phyloP scores from a whole-genome alignment of 1,140 invertebrate genomes.

The Prorops nasuta region DNA sequence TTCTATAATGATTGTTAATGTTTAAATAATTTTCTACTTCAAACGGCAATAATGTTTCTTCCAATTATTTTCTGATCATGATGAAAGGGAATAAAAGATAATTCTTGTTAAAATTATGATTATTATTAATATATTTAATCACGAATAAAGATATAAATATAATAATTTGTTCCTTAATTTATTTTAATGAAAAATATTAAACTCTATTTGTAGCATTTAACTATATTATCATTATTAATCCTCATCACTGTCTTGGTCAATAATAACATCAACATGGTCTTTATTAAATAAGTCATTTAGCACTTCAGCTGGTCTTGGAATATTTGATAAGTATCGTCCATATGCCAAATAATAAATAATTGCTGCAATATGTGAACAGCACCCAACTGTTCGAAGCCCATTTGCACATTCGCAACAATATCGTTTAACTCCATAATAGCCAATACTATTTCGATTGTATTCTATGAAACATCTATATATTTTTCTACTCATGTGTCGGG shows the following conservation, averaged over 20 bases:
- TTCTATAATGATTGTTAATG: too few relatives aligned
- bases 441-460: slow-evolving; percentile 10
- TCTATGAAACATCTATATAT: slow-evolving; percentile 13
- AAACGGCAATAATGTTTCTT: too few relatives aligned
- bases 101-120: too few relatives aligned
- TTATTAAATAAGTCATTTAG: not conserved
- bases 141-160: too few relatives aligned
- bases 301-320: not conserved
- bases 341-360: not conserved
- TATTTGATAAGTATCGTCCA: not conserved
- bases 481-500: slow-evolving; percentile 13
- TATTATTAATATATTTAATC: too few relatives aligned
- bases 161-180: too few relatives aligned
- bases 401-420: slow-evolving; percentile 16
- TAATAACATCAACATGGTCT: not conserved
- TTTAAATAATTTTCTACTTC: too few relatives aligned
- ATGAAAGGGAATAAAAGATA: too few relatives aligned
- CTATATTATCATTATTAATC: too few relatives aligned
- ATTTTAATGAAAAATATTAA: too few relatives aligned
- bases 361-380: slow-evolving; percentile 4
- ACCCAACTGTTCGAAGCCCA: slow-evolving; percentile 11
- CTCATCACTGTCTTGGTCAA: not conserved
- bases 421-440: slow-evolving; percentile 3
- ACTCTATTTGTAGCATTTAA: too few relatives aligned
- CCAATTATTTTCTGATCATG: too few relatives aligned